Evolutionary conservation across 2,797 vertebrate genomes (phyloP).

Genomic region (Acanthornis magna): DNA sequence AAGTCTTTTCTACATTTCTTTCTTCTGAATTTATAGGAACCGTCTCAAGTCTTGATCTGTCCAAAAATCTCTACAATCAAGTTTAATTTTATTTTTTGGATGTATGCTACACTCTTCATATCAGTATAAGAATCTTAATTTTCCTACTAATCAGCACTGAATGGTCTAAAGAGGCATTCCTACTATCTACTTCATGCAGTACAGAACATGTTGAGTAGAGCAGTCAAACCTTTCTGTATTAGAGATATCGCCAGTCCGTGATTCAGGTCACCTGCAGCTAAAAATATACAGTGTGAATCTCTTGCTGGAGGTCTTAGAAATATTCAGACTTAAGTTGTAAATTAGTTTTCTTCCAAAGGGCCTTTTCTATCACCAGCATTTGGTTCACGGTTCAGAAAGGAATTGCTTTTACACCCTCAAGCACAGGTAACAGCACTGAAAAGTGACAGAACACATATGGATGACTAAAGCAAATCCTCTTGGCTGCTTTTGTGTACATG

Average conservation of each 20-base stretch:
- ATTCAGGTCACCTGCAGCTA: constrained; percentile 30
- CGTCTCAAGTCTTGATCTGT: neutral
- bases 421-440: neutral
- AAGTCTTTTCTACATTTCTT: neutral
- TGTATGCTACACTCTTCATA: neutral
- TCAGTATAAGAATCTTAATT: neutral
- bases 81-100: neutral
- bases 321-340: neutral
- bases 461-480: neutral
- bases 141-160: neutral
- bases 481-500: neutral
- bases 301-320: neutral
- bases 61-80: neutral
- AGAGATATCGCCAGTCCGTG: neutral
- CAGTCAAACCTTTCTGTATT: neutral
- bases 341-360: constrained; percentile 1
- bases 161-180: neutral
- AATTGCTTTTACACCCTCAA: neutral
- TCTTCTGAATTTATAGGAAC: neutral
- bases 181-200: neutral
- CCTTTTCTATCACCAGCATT: neutral
- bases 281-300: neutral
- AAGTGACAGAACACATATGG: neutral
- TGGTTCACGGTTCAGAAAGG: neutral
- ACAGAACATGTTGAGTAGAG: neutral